A percentile compares a stretch with the other conserved stretches of the same genome.
These are phyloP conservation scores for Porites lutea DNA, from an alignment of 64 coral and sea anemone species.

Conservation along the genomic window DNA sequence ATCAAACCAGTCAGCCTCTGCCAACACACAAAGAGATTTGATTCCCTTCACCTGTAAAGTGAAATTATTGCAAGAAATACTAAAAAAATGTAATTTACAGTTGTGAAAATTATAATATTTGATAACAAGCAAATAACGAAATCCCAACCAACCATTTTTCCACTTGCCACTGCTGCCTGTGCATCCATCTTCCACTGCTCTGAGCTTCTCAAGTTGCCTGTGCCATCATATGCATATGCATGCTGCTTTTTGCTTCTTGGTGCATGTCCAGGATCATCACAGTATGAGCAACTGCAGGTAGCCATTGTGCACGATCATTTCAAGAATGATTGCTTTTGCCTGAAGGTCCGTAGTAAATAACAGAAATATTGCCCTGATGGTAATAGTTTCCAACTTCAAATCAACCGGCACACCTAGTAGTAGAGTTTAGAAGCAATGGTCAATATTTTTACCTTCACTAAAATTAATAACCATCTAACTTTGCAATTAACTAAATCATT, in stretches of 20 bases:
- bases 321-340: background rate
- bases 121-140: too few relatives aligned
- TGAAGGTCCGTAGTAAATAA: background rate
- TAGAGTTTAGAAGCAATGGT: too few relatives aligned
- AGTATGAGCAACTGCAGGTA: background rate
- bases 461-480: too few relatives aligned
- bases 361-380: background rate
- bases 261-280: slow-evolving; percentile 3
- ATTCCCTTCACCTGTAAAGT: background rate
- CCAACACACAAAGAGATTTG: background rate
- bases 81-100: background rate
- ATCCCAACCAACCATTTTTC: background rate
- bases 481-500: too few relatives aligned
- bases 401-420: background rate
- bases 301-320: background rate
- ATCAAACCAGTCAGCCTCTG: background rate
- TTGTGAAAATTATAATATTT: background rate
- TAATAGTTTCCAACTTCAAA: background rate
- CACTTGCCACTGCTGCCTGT: background rate
- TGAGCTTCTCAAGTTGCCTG: background rate
- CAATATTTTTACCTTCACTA: too few relatives aligned
- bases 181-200: background rate
- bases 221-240: slow-evolving; percentile 1
- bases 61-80: background rate
- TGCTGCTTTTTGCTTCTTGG: background rate